Conservation (phyloP, 2,888 invertebrate species). For the Spisula subtruncata region DNA sequence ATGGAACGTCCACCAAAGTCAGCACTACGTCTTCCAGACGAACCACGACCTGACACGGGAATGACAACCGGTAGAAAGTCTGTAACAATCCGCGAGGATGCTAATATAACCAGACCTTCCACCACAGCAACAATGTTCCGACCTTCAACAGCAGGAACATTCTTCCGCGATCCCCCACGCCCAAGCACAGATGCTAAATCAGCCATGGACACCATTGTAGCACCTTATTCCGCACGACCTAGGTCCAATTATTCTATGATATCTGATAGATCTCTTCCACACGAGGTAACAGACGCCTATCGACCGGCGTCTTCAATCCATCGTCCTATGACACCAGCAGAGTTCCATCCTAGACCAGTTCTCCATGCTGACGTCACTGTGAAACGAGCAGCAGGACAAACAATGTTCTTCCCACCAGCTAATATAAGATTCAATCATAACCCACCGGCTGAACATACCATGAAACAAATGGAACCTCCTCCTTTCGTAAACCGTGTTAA, state of each 20-base stretch:
- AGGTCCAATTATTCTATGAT: background rate
- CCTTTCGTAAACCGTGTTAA: slow-evolving; percentile 48
- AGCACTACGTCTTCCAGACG: slow-evolving; percentile 36
- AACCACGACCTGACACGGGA: slow-evolving; percentile 35
- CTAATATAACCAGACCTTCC: slow-evolving; percentile 44
- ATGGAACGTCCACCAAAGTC: slow-evolving; percentile 40
- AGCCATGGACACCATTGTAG: slow-evolving; percentile 51
- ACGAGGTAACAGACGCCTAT: slow-evolving; percentile 49
- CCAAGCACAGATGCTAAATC: slow-evolving; percentile 50
- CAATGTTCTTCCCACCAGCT: slow-evolving; percentile 49
- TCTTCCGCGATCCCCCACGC: background rate
- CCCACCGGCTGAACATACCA: slow-evolving; percentile 30
- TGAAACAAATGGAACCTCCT: slow-evolving; percentile 46
- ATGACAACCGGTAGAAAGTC: slow-evolving; percentile 53
- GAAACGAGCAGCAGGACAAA: slow-evolving; percentile 41
- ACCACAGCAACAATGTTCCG: slow-evolving; percentile 41
- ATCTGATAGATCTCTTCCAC: slow-evolving; percentile 30
- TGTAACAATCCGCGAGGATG: slow-evolving; percentile 59
- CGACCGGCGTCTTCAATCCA: slow-evolving; percentile 39
- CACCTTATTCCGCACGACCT: slow-evolving; percentile 50
- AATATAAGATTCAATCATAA: slow-evolving; percentile 48
- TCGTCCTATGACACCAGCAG: slow-evolving; percentile 55
- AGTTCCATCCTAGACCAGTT: slow-evolving; percentile 55
- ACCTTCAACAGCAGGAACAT: slow-evolving; percentile 33
- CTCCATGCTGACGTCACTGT: slow-evolving; percentile 56